Conservation (phyloP, 2,113 vertebrate genomes). For the Chaetorhynchus papuensis region DNA sequence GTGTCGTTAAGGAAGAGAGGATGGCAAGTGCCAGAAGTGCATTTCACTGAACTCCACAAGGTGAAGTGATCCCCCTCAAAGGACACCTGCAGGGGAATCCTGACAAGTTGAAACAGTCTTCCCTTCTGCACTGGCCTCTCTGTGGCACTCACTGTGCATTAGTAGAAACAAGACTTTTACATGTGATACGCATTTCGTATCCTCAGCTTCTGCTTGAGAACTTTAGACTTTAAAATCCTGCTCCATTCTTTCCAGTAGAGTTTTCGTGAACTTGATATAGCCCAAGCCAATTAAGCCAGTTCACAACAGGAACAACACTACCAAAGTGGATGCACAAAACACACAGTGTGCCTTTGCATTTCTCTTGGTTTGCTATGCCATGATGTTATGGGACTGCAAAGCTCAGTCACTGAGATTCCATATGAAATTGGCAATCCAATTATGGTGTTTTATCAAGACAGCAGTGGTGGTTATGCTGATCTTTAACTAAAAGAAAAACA, state of each 20-base stretch:
- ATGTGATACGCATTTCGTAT: not conserved
- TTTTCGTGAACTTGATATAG: not conserved
- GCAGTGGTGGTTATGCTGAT: not conserved
- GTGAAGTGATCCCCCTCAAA: not conserved
- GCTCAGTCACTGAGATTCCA: not conserved
- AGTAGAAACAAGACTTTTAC: not conserved
- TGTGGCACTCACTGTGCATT: not conserved
- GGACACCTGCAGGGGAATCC: not conserved
- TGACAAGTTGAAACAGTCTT: not conserved
- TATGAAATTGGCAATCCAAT: not conserved
- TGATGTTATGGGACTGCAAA: not conserved
- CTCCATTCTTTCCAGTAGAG: not conserved
- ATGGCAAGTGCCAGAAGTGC: not conserved
- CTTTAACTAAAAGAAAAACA: not conserved
- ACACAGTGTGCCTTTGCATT: not conserved
- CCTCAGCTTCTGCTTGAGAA: slow-evolving; percentile 56
- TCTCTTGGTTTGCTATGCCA: not conserved
- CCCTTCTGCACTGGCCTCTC: not conserved
- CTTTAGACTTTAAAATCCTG: not conserved
- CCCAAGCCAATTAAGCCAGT: not conserved
- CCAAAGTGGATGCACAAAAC: not conserved
- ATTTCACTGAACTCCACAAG: not conserved
- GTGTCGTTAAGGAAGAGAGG: not conserved
- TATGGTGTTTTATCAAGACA: not conserved
- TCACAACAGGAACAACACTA: not conserved